Percentiles rank a stretch among this genome's conserved stretches.
Conservation (phyloP, 2,888 invertebrate species). For the Leptinotarsa peninsularis region DNA sequence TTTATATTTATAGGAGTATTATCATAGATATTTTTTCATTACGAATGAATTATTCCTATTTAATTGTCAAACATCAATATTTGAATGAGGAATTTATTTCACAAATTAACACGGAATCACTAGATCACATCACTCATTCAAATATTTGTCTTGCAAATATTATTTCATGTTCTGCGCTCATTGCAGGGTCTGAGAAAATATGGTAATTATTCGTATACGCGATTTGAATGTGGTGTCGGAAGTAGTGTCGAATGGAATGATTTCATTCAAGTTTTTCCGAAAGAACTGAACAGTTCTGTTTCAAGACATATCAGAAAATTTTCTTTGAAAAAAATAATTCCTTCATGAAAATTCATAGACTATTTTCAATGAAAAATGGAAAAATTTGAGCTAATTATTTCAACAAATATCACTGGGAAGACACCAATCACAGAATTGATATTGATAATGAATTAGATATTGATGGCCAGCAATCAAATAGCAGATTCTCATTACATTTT, state of each 20-base stretch:
- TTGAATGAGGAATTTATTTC: background rate
- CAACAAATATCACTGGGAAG: no score
- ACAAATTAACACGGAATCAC: background rate
- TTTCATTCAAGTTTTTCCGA: background rate
- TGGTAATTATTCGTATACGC: background rate
- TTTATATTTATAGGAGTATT: no score
- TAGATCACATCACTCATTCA: background rate
- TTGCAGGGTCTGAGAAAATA: background rate
- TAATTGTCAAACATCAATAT: constrained; percentile 4
- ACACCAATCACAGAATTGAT: no score
- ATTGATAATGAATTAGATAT: no score
- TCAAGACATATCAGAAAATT: background rate
- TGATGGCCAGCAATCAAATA: no score
- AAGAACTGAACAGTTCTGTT: no score
- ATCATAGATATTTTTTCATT: no score
- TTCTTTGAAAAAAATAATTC: no score
- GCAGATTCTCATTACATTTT: no score
- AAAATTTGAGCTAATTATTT: no score
- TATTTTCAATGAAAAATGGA: no score
- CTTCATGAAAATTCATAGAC: no score
- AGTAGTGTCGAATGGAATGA: background rate
- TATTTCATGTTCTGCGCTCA: background rate
- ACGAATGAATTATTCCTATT: background rate
- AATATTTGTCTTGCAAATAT: constrained; percentile 8
- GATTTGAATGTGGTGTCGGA: background rate